Conservation (phyloP, 2,888 invertebrate genomes). For the Sarcophaga rosellei region DNA sequence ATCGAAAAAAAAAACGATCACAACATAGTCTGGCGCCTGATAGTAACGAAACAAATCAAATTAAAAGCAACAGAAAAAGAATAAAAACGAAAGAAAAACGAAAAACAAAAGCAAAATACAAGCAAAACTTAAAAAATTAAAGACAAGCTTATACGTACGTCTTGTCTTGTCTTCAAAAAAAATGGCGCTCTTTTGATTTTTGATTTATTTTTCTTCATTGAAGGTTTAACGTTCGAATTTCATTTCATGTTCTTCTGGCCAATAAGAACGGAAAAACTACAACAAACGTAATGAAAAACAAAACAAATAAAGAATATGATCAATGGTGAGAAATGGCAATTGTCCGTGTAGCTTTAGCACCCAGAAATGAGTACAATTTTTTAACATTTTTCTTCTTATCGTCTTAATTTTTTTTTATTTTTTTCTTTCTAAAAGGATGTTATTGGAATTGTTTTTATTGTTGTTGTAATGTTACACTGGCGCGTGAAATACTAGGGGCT, state of each 20-base stretch:
- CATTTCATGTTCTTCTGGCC: conserved; percentile 49
- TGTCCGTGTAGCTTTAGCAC: conserved; percentile 71
- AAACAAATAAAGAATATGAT: conserved; percentile 55
- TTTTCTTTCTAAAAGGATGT: conserved; percentile 36
- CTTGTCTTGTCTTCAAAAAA: conserved; percentile 55
- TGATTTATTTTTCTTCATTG: conserved; percentile 63
- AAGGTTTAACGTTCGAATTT: conserved; percentile 45
- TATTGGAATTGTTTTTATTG: conserved; percentile 32
- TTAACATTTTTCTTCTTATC: conserved; percentile 54
- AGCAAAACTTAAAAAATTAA: conserved; percentile 24
- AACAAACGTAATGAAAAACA: conserved; percentile 6
- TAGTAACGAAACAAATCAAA: conserved; percentile 73
- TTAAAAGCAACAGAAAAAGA: conserved; percentile 70
- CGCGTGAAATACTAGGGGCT: background rate
- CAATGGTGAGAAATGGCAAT: conserved; percentile 72
- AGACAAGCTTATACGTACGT: conserved; percentile 39
- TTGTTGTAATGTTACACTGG: conserved; percentile 21
- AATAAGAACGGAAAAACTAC: conserved; percentile 47
- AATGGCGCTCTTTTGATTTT: conserved; percentile 64
- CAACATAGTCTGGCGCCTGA: conserved; percentile 76
- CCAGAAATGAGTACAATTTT: conserved; percentile 58
- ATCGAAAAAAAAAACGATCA: conserved; percentile 29
- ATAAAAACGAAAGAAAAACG: conserved; percentile 37
- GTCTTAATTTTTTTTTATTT: conserved; percentile 40
- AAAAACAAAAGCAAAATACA: conserved; percentile 6